Percentiles rank a stretch among this genome's conserved stretches.
These are phyloP conservation scores for Antheraea mylitta DNA, from an alignment of 1,140 invertebrate species.

Conservation along the genomic window DNA sequence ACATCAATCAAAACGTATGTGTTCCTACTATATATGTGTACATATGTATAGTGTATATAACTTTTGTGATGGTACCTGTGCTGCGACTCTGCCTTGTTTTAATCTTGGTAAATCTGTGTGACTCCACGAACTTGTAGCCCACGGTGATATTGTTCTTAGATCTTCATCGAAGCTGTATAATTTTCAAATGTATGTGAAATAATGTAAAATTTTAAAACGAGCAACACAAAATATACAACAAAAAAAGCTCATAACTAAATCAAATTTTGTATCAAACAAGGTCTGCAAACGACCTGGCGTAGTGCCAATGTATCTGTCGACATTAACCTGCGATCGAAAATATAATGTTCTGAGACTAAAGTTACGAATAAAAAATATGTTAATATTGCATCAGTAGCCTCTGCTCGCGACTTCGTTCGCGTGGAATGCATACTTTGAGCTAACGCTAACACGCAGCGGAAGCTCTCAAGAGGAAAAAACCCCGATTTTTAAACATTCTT, in stretches of 20 bases:
- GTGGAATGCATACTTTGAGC: no score
- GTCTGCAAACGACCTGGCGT: conserved; percentile 24
- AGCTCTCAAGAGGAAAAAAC: no score
- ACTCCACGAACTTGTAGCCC: conserved; percentile 87
- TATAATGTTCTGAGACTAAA: conserved; percentile 1
- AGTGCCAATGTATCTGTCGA: conserved; percentile 24
- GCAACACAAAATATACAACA: background rate
- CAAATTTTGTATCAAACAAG: conserved; percentile 24
- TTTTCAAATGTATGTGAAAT: conserved; percentile 2
- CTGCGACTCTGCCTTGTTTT: conserved; percentile 88
- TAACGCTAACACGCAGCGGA: no score
- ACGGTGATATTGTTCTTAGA: conserved; percentile 86
- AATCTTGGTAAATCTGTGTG: conserved; percentile 92
- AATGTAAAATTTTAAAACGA: background rate
- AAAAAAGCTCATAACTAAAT: conserved; percentile 18
- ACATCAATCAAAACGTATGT: no score
- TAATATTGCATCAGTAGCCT: no score
- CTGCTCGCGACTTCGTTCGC: no score
- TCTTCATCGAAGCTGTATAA: conserved; percentile 82
- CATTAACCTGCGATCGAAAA: conserved; percentile 22
- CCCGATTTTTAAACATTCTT: no score
- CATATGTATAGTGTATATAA: no score
- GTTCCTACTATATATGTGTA: no score
- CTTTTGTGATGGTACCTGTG: conserved; percentile 82
- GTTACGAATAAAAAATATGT: background rate